phyloP scores from a whole-genome alignment of 2,797 vertebrate species.

The Benthosema pterotum region DNA sequence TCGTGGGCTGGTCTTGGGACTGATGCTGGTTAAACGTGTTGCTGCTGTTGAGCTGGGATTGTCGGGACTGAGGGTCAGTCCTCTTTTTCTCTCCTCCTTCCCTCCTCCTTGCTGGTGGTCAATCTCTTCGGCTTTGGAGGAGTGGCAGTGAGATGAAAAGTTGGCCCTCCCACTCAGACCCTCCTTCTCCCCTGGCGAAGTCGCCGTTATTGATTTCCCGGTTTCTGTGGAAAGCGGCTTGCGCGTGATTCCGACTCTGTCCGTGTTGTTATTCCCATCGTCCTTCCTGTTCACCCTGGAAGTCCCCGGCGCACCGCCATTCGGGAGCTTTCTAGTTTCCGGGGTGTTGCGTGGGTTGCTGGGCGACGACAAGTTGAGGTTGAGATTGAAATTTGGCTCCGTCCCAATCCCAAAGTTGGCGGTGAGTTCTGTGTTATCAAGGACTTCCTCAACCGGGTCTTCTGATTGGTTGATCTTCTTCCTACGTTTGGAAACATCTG shows the following conservation, averaged over 20 bases:
- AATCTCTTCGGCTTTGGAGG: conserved; percentile 14
- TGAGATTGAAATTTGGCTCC: conserved; percentile 65
- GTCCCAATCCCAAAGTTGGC: conserved; percentile 14
- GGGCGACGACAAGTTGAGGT: conserved; percentile 30
- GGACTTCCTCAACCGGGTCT: neutral
- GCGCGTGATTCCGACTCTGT: conserved; percentile 1
- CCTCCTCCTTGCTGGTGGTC: neutral
- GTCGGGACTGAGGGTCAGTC: conserved; percentile 1
- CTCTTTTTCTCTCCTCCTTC: neutral
- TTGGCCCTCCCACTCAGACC: conserved; percentile 33
- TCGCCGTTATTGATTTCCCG: neutral
- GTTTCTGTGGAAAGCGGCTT: conserved; percentile 6
- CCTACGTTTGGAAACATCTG: neutral
- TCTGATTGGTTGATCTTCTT: conserved; percentile 21
- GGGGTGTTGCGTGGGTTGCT: conserved; percentile 17
- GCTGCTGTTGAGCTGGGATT: conserved; percentile 27
- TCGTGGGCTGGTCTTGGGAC: neutral
- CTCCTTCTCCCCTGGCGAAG: conserved; percentile 22
- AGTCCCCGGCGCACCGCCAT: neutral
- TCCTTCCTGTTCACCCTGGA: conserved; percentile 26
- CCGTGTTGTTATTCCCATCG: conserved; percentile 25
- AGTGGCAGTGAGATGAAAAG: conserved; percentile 30
- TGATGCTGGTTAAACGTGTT: neutral
- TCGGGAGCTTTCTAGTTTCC: conserved; percentile 6
- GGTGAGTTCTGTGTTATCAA: conserved; percentile 5